Conservation (phyloP, 2,113 vertebrate species). For the Pseudolaguvia tuberculata region DNA sequence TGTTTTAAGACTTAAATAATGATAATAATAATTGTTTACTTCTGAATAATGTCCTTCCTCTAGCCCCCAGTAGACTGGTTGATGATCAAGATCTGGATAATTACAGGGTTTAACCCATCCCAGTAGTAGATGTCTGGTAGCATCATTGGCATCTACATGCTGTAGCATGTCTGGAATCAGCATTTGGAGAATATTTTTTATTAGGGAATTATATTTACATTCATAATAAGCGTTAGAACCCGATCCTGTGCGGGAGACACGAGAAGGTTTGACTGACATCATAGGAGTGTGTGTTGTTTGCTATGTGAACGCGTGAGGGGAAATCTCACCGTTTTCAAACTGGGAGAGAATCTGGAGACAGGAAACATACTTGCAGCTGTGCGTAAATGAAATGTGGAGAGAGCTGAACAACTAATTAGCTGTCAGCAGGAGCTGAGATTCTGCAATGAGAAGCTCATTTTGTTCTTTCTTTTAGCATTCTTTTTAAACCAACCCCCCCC, state of each 20-base stretch:
- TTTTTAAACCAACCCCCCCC: too few relatives aligned
- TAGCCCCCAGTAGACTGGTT: background rate
- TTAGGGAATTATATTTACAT: background rate
- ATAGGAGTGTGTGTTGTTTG: conserved; percentile 4
- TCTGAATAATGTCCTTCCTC: background rate
- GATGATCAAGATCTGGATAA: conserved; percentile 17
- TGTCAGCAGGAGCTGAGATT: conserved; percentile 49
- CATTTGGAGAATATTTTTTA: conserved; percentile 3
- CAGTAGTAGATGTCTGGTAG: conserved; percentile 21
- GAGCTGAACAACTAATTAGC: conserved; percentile 60
- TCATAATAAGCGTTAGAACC: background rate
- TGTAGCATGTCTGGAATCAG: conserved; percentile 2
- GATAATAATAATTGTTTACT: background rate
- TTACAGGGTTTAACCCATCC: conserved; percentile 21
- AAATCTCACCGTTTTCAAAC: background rate
- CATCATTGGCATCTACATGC: conserved; percentile 12
- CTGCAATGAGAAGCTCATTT: conserved; percentile 17
- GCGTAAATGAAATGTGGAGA: conserved; percentile 42
- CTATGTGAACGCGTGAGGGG: background rate
- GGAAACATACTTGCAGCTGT: conserved; percentile 30
- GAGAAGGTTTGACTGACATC: conserved; percentile 20
- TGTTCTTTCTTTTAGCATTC: conserved; percentile 9
- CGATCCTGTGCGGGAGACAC: background rate
- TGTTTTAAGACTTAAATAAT: background rate
- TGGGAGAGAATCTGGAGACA: conserved; percentile 12